These are phyloP conservation scores for Dolichomitus sp. DNA, from an alignment of 2,888 invertebrate species.

Conservation along the genomic window DNA sequence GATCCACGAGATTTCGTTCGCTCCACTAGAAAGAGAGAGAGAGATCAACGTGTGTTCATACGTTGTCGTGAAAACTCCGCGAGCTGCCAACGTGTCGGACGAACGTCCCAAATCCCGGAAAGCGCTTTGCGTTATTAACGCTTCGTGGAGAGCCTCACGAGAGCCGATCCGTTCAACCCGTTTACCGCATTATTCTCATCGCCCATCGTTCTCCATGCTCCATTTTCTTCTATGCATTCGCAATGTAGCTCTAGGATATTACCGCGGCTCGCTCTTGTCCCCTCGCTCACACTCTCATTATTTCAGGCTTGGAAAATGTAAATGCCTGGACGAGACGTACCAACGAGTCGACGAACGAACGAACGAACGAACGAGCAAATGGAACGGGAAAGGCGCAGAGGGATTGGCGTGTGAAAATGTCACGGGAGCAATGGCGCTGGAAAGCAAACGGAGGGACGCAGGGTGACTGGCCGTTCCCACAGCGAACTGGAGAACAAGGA, in stretches of 20 bases:
- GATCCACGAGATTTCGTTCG: not conserved
- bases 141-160: slow-evolving; percentile 48
- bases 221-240: slow-evolving; percentile 61
- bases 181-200: slow-evolving; percentile 8
- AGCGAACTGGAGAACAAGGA: not conserved
- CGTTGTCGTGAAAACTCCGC: slow-evolving; percentile 13
- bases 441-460: slow-evolving; percentile 17
- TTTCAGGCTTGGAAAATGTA: slow-evolving; percentile 62
- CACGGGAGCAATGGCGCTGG: slow-evolving; percentile 27
- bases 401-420: slow-evolving; percentile 63
- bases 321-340: slow-evolving; percentile 54
- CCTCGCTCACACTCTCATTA: slow-evolving; percentile 54
- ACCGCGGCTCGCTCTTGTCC: slow-evolving; percentile 24
- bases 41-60: slow-evolving; percentile 12
- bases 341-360: slow-evolving; percentile 43
- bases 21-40: not conserved
- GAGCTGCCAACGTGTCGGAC: slow-evolving; percentile 54
- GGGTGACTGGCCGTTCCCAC: slow-evolving; percentile 31
- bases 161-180: slow-evolving; percentile 40
- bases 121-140: slow-evolving; percentile 64
- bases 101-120: slow-evolving; percentile 40
- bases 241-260: slow-evolving; percentile 49
- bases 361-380: slow-evolving; percentile 15
- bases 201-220: slow-evolving; percentile 25
- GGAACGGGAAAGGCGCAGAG: slow-evolving; percentile 7